phyloP scores from a whole-genome alignment of 2,888 invertebrate species.

The Ichneumon xanthorius region DNA sequence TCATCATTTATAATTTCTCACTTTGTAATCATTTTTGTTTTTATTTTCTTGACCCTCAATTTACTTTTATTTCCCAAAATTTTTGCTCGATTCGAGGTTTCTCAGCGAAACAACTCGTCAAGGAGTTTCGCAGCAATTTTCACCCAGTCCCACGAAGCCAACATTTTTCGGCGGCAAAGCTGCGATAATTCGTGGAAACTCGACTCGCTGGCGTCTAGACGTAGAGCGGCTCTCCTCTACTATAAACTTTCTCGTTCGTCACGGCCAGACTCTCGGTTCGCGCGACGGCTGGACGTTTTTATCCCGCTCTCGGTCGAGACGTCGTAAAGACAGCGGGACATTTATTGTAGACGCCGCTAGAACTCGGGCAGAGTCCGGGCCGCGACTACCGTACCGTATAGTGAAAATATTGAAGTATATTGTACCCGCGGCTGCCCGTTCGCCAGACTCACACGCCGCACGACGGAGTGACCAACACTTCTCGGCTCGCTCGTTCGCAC shows the following conservation, averaged over 20 bases:
- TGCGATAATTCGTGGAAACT: slow-evolving; percentile 49
- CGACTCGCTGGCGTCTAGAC: slow-evolving; percentile 53
- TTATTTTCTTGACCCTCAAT: not conserved
- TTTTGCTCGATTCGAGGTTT: not conserved
- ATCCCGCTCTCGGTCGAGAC: slow-evolving; percentile 15
- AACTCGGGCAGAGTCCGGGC: slow-evolving; percentile 10
- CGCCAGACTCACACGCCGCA: not conserved
- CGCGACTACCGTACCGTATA: slow-evolving; percentile 4
- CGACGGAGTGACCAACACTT: slow-evolving; percentile 10
- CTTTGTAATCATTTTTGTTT: not conserved
- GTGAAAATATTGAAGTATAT: slow-evolving; percentile 9
- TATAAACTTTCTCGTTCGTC: slow-evolving; percentile 58
- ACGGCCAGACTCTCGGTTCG: slow-evolving; percentile 20
- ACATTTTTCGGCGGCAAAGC: not conserved
- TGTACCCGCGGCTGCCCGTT: not conserved
- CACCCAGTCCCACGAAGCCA: not conserved
- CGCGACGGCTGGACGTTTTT: not conserved
- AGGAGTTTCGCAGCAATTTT: not conserved
- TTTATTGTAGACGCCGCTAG: slow-evolving; percentile 41
- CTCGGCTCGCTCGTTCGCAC: slow-evolving; percentile 10
- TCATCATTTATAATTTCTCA: not conserved
- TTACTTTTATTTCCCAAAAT: not conserved
- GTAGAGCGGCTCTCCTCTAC: slow-evolving; percentile 6
- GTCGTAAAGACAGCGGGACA: slow-evolving; percentile 21
- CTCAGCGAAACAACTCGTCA: not conserved